Conservation (phyloP, 2,888 invertebrate genomes). For the Teinopalpus imperialis region DNA sequence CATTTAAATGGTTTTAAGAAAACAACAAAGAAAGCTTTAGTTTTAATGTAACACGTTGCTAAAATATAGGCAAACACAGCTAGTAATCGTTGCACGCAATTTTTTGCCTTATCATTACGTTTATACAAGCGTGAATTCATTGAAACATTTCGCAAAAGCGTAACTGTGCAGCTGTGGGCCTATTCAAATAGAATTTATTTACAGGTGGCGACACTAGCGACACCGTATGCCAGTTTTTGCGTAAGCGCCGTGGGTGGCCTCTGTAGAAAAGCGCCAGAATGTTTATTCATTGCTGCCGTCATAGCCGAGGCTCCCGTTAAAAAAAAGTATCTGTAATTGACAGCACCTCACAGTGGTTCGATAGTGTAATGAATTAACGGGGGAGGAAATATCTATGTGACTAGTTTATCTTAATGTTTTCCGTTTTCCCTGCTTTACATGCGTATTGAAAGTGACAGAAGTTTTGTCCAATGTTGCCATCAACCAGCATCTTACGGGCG, state of each 20-base stretch:
- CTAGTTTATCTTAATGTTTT: not conserved
- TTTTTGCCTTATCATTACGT: not conserved
- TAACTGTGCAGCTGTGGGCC: constrained; percentile 21
- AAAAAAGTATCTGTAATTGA: constrained; percentile 24
- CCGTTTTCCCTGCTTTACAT: not conserved
- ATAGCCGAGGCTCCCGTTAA: constrained; percentile 3
- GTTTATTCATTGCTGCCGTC: constrained; percentile 24
- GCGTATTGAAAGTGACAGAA: too few relatives aligned
- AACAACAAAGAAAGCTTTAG: too few relatives aligned
- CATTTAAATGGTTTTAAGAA: constrained; percentile 8
- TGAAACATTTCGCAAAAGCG: constrained; percentile 11
- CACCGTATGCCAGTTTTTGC: constrained; percentile 26
- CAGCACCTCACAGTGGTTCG: constrained; percentile 14
- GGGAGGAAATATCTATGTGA: constrained; percentile 1
- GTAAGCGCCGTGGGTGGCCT: constrained; percentile 25
- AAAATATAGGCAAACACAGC: constrained; percentile 5
- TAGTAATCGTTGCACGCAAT: not conserved
- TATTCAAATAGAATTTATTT: constrained; percentile 26
- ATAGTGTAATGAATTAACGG: constrained; percentile 6
- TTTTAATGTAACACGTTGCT: constrained; percentile 6
- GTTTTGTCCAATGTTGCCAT: too few relatives aligned
- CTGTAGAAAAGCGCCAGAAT: constrained; percentile 19
- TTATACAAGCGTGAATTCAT: constrained; percentile 2
- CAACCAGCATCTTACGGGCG: too few relatives aligned
- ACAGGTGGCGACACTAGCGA: constrained; percentile 25